Base-by-base conservation (phyloP, 2,113 vertebrate species). In the Otolemur garnettii region DNA sequence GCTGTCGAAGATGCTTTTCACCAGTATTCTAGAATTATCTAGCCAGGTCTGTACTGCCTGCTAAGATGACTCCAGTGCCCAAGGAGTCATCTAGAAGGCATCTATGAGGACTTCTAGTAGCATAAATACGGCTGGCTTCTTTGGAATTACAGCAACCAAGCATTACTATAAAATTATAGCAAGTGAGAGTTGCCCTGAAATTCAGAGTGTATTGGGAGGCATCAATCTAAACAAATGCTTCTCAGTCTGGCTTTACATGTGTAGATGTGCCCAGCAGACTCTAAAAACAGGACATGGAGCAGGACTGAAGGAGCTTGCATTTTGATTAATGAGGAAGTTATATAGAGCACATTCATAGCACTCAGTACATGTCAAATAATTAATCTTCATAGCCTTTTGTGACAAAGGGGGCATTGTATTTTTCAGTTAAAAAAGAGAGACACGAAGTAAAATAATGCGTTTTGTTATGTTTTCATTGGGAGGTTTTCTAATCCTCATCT, bases 281-380 rank as follows among this genome's bases (percentile, higher is more conserved):
- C 35, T 77, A 15, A 66, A 94, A 96, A 60, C 45, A 90, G 19
- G 17, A 72, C n/a, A 30, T 33, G 77, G 94, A 62, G 24, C 28
- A 81, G 68, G 72, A 85, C 6, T 62, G 60, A 93, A 92, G 28
- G 42, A 92, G 18, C 7, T 82, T 93, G 15, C 33, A 71, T 75
- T 90, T 64, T 93, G 87, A 94, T 94, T 89, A 96, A 96, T 95
- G 83, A 95, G 88, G 84, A 96, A 57, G 74, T 80, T 87, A n/a
- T 64, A 69, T 33, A 75, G 55, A 92, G 30, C 35, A 91, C 35
- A 87, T 91, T 90, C 24, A 55, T 33, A 91, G 28, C 91, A 74
- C 30, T 94, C 93, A 83, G 69, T 66, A 87, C 28, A 57, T 91
- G 72, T 96, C 82, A 97, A 94, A 92, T 85, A 92, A 97, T 93